Evolutionary conservation across 2,888 invertebrate genomes (phyloP), one percentile per base, ranked within the genome.

Genomic region (Tromatobia lineatoria): DNA sequence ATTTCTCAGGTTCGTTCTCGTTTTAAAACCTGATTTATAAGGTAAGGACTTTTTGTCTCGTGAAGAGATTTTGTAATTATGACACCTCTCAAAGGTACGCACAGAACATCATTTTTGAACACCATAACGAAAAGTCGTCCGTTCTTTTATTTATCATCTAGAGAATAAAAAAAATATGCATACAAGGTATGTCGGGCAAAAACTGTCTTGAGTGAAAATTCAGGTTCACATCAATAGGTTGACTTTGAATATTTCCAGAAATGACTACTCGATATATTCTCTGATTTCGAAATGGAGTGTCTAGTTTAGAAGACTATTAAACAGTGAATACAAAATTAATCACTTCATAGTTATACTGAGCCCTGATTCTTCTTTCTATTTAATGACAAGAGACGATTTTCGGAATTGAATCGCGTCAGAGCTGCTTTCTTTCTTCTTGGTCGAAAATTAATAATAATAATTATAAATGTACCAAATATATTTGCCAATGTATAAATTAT

Each of bases 11-110:
- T 54, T 74, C 64, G 64, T 45, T 79, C 71, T 80, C 66, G 45
- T 83, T 78, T 82, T 59, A 23, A 34, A 23, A 73, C 71, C 71
- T n/a, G 54, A 10, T 38, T 66, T n/a, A 13, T 34, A 47, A 20
- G 7, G 13, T 15, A 25, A 64, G 10, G 64, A 52, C 50, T 70
- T 79, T 75, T 74, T 59, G 25, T 50, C 59, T 50, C 18, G 59
- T 29, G 11, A 20, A 4, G 18, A 3, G 66, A 34, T 8, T 25
- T 74, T 59, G 57, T 66, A 82, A 82, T 73, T 73, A 78, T 78
- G 47, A 13, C 20, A 77, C 50, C 61, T 45, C 38, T 34, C 18
- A 11, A 29, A n/a, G 7, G 15, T 45, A 45, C 29, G 25, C 69
- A 25, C 52, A 13, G 57, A 42, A 34, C n/a, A 25, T 11, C 50